Evolutionary conservation across 30 jellyfish, hydroid and myxozoan species (phyloP), one percentile per base, ranked within the genome.

Genomic region (Aurelia sp.): DNA sequence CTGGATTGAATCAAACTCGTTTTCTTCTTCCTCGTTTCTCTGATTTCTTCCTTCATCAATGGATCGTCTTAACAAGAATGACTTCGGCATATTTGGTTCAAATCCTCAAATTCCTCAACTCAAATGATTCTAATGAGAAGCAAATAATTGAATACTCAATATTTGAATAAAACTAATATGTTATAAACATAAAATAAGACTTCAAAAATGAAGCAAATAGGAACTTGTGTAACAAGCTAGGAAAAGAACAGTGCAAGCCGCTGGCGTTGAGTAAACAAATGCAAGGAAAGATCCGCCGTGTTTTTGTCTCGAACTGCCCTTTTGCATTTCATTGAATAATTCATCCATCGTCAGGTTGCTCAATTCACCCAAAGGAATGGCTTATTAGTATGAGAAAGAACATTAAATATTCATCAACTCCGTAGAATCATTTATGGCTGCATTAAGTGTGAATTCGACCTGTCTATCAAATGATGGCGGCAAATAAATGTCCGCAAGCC

Each of bases 261-360:
- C 77, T 58, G 80, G 57, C 80, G 76, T 64, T 67, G 40, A 60
- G 81, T 59, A 73, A 84, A 79, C 89, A 72, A 66, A 58, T 62
- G 88, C 64, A 62, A 81, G 52, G 63, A 19, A 47, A 75, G 64
- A 33, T 22, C 72, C 50, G 89, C 64, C 78, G 38, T 61, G 85
- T 57, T 57, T 44, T 22, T 41, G 96, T 74, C 80, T 74, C 86
- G 88, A 73, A 72, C 87, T 79, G 90, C 89, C 90, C 90, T 88
- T 88, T 88, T 78, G 91, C 87, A 68, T 50, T 47, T 59, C 88
- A 13, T 40, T 90, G 75, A 90, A 90, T 90, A 16, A 90, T 90
- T 90, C 58, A 90, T 90, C 21, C 21, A 66, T n/a, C 84, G 31
- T 90, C 97, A 81, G 91, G 97, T 78, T 79, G 94, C 91, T 82